Evolutionary conservation across 1,140 invertebrate species (phyloP), one percentile per base, ranked within the genome.

Genomic region (Polypedilum vanderplanki): DNA sequence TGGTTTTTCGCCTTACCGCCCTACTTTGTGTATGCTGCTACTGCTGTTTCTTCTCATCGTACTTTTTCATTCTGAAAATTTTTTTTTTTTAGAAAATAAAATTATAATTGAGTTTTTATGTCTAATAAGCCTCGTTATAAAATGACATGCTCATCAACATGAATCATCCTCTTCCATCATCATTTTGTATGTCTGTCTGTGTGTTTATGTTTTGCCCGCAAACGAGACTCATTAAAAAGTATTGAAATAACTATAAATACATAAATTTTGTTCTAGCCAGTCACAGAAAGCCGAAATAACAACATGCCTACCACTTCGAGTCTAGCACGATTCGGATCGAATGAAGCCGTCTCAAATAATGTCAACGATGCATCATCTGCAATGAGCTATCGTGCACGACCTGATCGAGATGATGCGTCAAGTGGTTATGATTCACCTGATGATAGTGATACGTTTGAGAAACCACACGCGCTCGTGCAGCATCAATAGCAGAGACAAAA

Each of bases 291-390:
- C 18, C 17, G 65, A 70, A 70, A 70, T 70, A 70, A 18, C 65
- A 70, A 17, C 65, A 70, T 70, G 65, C 65, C 65, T 70, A 20
- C 65, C 65, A 70, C 65, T 70, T 70, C 65, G 65, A 70, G 65
- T 70, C 17, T 70, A 70, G 65, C 17, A 22, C 20, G 65, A 20
- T 70, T 57, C n/a, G 46, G 46, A 57, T n/a, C 46, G n/a, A 57
- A 20, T 20, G 65, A 22, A 4, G 46, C 12, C 46, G n/a, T 4
- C 46, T n/a, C 46, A 57, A 57, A 15, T 33, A 33, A 33, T 33
- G 24, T 5, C 24, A 17, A 12, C 46, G 46, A 57, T 18, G 20
- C 15, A n/a, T 70, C 15, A n/a, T 70, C 65, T 10, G 17, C 65
- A 70, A 70, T 57, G 46, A 57, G 20, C 18, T 70, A 70, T 20